A percentile compares a stretch with the other conserved stretches of the same genome.
Evolutionary conservation across 2,113 vertebrate species (phyloP).

Genomic region (Pimephales promelas): DNA sequence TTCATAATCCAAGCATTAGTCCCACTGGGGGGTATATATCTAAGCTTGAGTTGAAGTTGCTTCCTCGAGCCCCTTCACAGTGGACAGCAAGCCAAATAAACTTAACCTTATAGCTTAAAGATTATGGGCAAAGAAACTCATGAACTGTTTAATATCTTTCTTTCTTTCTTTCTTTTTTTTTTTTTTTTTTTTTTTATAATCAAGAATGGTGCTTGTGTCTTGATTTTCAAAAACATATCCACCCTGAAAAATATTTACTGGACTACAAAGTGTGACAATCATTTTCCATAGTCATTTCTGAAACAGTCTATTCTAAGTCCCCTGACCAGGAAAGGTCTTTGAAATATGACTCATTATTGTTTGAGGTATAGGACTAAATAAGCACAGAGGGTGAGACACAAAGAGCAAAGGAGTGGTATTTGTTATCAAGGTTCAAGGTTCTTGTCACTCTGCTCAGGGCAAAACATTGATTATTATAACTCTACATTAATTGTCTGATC

Average conservation of each 20-base stretch:
- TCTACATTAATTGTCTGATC: not conserved
- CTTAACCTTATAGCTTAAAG: too few species aligned
- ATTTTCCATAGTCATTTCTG: not conserved
- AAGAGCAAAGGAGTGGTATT: not conserved
- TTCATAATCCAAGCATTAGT: too few species aligned
- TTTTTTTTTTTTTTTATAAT: too few species aligned
- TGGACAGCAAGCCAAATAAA: too few species aligned
- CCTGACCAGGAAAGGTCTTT: not conserved
- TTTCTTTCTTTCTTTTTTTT: too few species aligned
- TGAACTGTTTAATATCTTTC: too few species aligned
- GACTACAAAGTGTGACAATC: not conserved
- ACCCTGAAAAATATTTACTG: not conserved
- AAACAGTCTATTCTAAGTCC: not conserved
- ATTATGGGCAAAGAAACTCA: too few species aligned
- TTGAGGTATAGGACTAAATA: slow-evolving; percentile 4
- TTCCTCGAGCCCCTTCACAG: too few species aligned
- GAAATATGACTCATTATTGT: not conserved
- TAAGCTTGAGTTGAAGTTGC: too few species aligned
- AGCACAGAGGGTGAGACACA: not conserved
- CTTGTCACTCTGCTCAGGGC: not conserved
- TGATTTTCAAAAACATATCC: not conserved
- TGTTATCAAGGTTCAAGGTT: not conserved
- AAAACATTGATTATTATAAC: not conserved
- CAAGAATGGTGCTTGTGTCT: not conserved
- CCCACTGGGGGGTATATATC: too few species aligned